Base-by-base conservation (phyloP, 2,888 invertebrate genomes). In the Pammene fasciana region DNA sequence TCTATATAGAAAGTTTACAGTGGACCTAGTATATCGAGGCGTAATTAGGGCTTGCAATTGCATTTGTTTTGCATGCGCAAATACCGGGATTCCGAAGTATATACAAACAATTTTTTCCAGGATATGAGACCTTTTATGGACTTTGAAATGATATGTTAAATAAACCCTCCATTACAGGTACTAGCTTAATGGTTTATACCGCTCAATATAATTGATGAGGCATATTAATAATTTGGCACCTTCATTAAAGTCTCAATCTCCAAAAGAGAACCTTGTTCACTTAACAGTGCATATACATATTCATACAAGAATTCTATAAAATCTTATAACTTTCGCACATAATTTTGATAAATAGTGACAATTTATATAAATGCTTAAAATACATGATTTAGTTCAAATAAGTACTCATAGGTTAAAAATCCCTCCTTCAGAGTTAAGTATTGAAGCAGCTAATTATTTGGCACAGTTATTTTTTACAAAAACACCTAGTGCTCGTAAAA, bases 161-260 rank as follows among this genome's bases (percentile, higher is more conserved):
- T 72, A 78, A 78, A 77, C 71, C 67, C 72, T 59, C 59, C 65
- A 60, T 70, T 72, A 70, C 26, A 26, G 26, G 26, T 77, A 71
- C 76, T 78, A 75, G 67, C 74, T 76, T 79, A 72, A 73, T 52
- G 50, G 36, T 77, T 73, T 75, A 72, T 72, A 71, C 73, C 71
- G 59, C 36, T 64, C 48, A 66, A 68, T 72, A 61, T 62, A 71
- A 71, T 71, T 68, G 65, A 73, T 71, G 57, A 77, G 76, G 75
- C 76, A 77, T 73, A 76, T 41, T 62, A 50, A 50, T 73, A 76
- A 75, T 81, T 84, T 85, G 85, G 85, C 84, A 85, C 82, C 78
- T 77, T 81, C 66, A 56, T 78, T 73, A 75, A 72, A 80, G 78
- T 82, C 80, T 78, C 78, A 75, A 79, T 75, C 73, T 74, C 74